These are phyloP conservation scores for Cirrhinus mrigala DNA, from an alignment of 2,797 vertebrate species.

Conservation along the genomic window DNA sequence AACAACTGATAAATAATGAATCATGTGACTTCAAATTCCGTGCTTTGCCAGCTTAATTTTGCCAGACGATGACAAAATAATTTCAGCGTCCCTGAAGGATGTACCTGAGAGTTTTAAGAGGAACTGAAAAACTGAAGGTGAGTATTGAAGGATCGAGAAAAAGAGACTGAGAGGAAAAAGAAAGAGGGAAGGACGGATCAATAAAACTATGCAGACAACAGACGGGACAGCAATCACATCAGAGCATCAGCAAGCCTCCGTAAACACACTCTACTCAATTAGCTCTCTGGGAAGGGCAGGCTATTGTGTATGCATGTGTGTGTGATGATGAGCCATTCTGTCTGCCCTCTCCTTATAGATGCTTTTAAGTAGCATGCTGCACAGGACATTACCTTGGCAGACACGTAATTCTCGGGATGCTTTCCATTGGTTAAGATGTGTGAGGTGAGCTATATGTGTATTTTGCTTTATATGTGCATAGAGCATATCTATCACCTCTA, in stretches of 20 bases:
- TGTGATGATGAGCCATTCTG: slow-evolving; percentile 15
- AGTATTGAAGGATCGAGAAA: neutral
- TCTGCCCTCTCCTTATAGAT: slow-evolving; percentile 28
- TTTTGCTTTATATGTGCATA: neutral
- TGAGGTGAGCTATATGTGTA: neutral
- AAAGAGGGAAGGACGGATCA: slow-evolving; percentile 29
- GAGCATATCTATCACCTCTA: neutral
- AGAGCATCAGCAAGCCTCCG: slow-evolving; percentile 34
- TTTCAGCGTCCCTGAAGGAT: neutral
- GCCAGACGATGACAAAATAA: neutral
- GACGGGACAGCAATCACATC: slow-evolving; percentile 47
- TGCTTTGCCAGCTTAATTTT: neutral
- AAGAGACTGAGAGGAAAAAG: neutral
- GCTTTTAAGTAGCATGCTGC: slow-evolving; percentile 17
- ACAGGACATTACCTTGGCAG: neutral
- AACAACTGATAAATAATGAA: slow-evolving; percentile 28
- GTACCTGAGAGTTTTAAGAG: neutral
- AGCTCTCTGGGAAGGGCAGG: slow-evolving; percentile 33
- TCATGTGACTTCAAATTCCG: slow-evolving; percentile 3
- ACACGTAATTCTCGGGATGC: neutral
- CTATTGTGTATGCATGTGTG: slow-evolving; percentile 39
- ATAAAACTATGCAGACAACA: slow-evolving; percentile 30
- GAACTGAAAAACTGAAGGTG: neutral
- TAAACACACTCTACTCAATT: slow-evolving; percentile 55
- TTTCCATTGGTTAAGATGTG: neutral